Conservation (phyloP, 2,888 invertebrate genomes). For the Stenoptilia bipunctidactyla region DNA sequence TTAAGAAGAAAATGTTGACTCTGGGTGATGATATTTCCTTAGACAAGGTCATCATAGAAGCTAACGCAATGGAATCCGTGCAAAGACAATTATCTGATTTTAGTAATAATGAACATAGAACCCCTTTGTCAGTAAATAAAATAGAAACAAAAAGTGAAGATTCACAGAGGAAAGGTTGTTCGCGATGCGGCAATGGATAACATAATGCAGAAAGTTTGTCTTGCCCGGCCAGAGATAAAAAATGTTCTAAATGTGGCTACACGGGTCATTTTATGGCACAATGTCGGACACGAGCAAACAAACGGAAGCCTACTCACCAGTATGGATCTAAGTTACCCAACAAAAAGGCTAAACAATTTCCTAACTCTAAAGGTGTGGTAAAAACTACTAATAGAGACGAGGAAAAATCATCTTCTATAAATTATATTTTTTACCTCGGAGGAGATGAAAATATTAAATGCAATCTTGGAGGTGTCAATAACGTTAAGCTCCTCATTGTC, state of each 20-base stretch:
- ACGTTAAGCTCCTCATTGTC: conserved; percentile 15
- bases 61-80: conserved; percentile 17
- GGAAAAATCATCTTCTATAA: too few relatives aligned
- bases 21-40: conserved; percentile 13
- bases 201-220: background rate
- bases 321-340: too few relatives aligned
- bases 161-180: conserved; percentile 1
- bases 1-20: conserved; percentile 15
- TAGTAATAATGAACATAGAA: too few relatives aligned
- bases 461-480: conserved; percentile 9
- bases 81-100: conserved; percentile 10
- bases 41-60: conserved; percentile 15
- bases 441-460: conserved; percentile 12
- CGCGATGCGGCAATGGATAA: conserved; percentile 1
- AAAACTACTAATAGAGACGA: too few relatives aligned
- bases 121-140: too few relatives aligned
- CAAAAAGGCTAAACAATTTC: too few relatives aligned
- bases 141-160: too few relatives aligned
- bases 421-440: conserved; percentile 16
- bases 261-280: conserved; percentile 10
- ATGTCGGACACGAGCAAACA: conserved; percentile 9
- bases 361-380: too few relatives aligned
- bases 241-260: conserved; percentile 10
- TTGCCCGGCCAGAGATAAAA: conserved; percentile 7
- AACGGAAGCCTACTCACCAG: conserved; percentile 5